Evolutionary conservation across 2,888 invertebrate genomes (phyloP).

Genomic region (Caenorhabditis sulstoni): DNA sequence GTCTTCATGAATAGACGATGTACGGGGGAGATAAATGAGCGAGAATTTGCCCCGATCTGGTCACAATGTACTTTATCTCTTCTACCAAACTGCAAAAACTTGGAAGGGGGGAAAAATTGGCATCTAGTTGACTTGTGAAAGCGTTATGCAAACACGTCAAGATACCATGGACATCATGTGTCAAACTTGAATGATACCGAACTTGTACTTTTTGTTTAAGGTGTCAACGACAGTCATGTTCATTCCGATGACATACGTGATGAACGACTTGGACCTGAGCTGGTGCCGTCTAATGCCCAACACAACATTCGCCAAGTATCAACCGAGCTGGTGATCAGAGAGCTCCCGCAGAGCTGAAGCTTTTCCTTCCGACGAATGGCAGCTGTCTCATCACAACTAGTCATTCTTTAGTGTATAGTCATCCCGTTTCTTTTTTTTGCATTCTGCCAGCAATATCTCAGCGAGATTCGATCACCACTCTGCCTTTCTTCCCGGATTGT

Average conservation of each 20-base stretch:
- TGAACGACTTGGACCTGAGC: conserved; percentile 75
- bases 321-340: conserved; percentile 66
- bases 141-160: background rate
- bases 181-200: too few species aligned
- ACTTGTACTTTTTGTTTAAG: conserved; percentile 42
- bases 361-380: background rate
- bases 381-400: conserved; percentile 11
- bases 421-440: background rate
- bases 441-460: background rate
- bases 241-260: conserved; percentile 73
- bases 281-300: conserved; percentile 73
- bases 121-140: too few species aligned
- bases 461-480: conserved; percentile 14
- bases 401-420: conserved; percentile 20
- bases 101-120: background rate
- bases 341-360: background rate
- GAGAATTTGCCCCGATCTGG: too few species aligned
- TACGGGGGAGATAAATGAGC: too few species aligned
- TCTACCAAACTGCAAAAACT: background rate
- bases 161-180: conserved; percentile 8
- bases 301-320: conserved; percentile 64
- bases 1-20: too few species aligned
- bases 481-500: conserved; percentile 32
- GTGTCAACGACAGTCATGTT: conserved; percentile 67
- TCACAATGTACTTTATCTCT: too few species aligned